A percentile compares a stretch with the other conserved stretches of the same genome.
phyloP scores from a whole-genome alignment of 2,797 vertebrate species.

The Hoplostethus atlanticus region DNA sequence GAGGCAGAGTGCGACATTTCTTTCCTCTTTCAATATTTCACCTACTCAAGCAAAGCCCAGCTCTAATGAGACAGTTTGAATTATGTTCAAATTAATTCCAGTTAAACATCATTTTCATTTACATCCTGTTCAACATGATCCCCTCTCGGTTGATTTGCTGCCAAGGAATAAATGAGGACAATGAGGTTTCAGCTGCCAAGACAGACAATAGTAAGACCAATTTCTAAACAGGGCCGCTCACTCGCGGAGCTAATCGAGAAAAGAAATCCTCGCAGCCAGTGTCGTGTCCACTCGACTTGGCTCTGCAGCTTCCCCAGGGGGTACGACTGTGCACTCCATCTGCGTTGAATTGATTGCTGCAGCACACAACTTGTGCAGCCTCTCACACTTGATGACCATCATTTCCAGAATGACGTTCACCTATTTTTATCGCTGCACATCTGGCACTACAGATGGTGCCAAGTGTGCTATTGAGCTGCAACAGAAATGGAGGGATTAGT shows the following conservation, averaged over 20 bases:
- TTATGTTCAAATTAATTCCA: not conserved
- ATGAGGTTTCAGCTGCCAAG: constrained; percentile 19
- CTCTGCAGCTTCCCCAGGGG: constrained; percentile 26
- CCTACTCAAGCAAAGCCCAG: constrained; percentile 15
- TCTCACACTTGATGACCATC: constrained; percentile 26
- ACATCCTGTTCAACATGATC: not conserved
- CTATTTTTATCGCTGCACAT: constrained; percentile 61
- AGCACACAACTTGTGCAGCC: constrained; percentile 12
- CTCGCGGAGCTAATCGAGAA: constrained; percentile 20
- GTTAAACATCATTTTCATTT: too few species aligned
- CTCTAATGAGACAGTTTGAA: not conserved
- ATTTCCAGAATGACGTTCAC: constrained; percentile 47
- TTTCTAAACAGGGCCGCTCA: constrained; percentile 15
- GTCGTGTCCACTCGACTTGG: constrained; percentile 28
- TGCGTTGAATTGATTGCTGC: constrained; percentile 40
- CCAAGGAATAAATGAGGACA: constrained; percentile 1
- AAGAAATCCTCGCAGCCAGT: constrained; percentile 22
- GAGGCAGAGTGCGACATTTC: too few species aligned
- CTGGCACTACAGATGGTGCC: constrained; percentile 61
- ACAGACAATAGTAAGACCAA: not conserved
- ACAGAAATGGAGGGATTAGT: constrained; percentile 34
- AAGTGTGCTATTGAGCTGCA: constrained; percentile 20
- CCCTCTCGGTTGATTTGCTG: constrained; percentile 23
- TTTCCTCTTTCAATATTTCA: too few species aligned
- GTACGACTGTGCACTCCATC: constrained; percentile 41